Evolutionary conservation across 2,797 vertebrate species (phyloP).

Genomic region (Epinephelus coioides): DNA sequence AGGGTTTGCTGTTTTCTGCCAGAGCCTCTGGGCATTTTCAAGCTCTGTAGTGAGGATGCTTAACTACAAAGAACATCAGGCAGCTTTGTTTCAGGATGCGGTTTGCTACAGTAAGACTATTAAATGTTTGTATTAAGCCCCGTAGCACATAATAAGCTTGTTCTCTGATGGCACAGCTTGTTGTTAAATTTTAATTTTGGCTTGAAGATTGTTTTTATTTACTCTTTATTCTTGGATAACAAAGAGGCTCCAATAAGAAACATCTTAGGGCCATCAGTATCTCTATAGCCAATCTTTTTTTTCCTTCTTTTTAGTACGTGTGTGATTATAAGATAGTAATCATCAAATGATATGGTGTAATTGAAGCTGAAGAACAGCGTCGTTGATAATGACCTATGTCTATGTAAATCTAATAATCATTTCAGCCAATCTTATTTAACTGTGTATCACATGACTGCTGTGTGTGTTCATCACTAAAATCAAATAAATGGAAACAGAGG

Average conservation of each 20-base stretch:
- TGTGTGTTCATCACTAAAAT: slow-evolving; percentile 63
- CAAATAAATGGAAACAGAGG: slow-evolving; percentile 57
- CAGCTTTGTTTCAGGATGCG: slow-evolving; percentile 77
- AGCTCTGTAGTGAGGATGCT: slow-evolving; percentile 69
- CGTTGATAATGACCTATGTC: slow-evolving; percentile 59
- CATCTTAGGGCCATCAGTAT: slow-evolving; percentile 47
- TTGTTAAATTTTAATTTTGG: slow-evolving; percentile 71
- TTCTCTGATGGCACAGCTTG: slow-evolving; percentile 60
- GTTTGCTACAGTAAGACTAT: slow-evolving; percentile 66
- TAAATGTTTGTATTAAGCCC: slow-evolving; percentile 78
- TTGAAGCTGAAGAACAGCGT: slow-evolving; percentile 55
- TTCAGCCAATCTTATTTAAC: slow-evolving; percentile 66
- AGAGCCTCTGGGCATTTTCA: slow-evolving; percentile 72
- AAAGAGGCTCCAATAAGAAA: slow-evolving; percentile 58
- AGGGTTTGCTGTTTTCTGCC: slow-evolving; percentile 64
- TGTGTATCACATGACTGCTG: slow-evolving; percentile 55
- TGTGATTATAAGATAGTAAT: slow-evolving; percentile 69
- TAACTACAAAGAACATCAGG: slow-evolving; percentile 79
- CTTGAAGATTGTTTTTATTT: slow-evolving; percentile 72
- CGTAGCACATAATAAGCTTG: slow-evolving; percentile 65
- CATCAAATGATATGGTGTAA: slow-evolving; percentile 63
- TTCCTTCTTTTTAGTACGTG: slow-evolving; percentile 14
- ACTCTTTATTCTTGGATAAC: slow-evolving; percentile 69
- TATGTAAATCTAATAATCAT: slow-evolving; percentile 67
- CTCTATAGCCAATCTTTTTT: slow-evolving; percentile 35